Percentiles rank a stretch among this genome's conserved stretches.
Conservation (phyloP, 2,113 vertebrate genomes). For the Paralichthys olivaceus region DNA sequence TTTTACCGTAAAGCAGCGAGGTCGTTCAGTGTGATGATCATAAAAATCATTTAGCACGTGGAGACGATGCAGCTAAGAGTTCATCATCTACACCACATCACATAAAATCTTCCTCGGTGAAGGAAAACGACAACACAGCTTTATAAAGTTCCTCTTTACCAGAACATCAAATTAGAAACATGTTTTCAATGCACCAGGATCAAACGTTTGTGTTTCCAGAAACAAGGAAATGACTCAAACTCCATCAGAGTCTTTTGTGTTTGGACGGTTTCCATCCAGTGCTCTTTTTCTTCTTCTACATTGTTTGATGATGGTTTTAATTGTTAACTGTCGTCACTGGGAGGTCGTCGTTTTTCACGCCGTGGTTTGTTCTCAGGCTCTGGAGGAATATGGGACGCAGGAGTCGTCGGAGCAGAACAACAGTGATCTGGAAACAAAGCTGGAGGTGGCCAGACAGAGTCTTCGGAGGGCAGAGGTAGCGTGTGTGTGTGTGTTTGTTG, state of each 20-base stretch:
- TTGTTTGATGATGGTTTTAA: neutral
- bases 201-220: neutral
- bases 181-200: conserved; percentile 7
- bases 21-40: conserved; percentile 3
- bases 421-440: conserved; percentile 90
- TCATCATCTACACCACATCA: neutral
- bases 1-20: neutral
- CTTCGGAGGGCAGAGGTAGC: conserved; percentile 94
- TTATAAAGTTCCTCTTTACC: too few relatives aligned
- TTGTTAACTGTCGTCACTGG: neutral
- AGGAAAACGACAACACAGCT: too few relatives aligned
- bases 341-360: too few relatives aligned
- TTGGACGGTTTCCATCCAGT: neutral
- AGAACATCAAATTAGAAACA: too few relatives aligned
- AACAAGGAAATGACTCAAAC: conserved; percentile 44
- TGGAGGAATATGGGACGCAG: conserved; percentile 88
- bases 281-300: neutral
- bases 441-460: conserved; percentile 90
- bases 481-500: neutral
- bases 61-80: neutral
- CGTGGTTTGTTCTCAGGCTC: conserved; percentile 74
- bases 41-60: conserved; percentile 2
- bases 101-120: neutral
- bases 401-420: conserved; percentile 86
- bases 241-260: neutral